Conservation (phyloP, 1,140 invertebrate genomes). For the Solen grandis region DNA sequence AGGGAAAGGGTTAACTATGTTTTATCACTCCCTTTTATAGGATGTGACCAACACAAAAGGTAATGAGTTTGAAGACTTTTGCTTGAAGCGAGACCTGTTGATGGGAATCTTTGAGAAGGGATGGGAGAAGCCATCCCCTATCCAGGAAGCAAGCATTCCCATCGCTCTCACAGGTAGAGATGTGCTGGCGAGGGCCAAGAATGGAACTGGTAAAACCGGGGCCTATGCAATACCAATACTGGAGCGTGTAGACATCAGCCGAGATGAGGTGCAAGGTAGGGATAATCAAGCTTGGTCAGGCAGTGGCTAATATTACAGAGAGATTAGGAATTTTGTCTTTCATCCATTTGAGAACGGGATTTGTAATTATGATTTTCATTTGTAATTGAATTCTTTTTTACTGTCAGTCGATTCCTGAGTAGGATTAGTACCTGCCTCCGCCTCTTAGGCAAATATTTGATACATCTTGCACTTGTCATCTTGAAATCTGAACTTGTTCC, state of each 20-base stretch:
- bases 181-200: constrained; percentile 98
- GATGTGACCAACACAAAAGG: constrained; percentile 99
- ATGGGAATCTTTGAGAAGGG: constrained; percentile 99
- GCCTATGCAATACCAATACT: constrained; percentile 99
- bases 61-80: constrained; percentile 99
- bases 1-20: too few species aligned
- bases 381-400: too few species aligned
- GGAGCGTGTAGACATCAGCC: constrained; percentile 94
- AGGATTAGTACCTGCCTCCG: too few species aligned
- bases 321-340: too few species aligned
- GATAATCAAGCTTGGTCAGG: not conserved
- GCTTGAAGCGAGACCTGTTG: constrained; percentile 96
- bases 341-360: too few species aligned
- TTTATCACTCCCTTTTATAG: constrained; percentile 83
- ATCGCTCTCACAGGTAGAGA: constrained; percentile 98
- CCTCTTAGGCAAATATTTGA: too few species aligned
- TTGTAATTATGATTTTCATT: too few species aligned
- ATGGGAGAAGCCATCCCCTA: constrained; percentile 99
- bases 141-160: constrained; percentile 96
- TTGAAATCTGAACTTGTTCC: too few species aligned
- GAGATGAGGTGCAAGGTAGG: constrained; percentile 87
- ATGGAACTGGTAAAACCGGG: constrained; percentile 99
- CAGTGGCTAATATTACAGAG: too few species aligned
- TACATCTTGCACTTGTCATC: too few species aligned
- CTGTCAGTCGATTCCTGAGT: too few species aligned